Base-by-base conservation (phyloP, 2,797 vertebrate species). In the Sebastes trivittatus region DNA sequence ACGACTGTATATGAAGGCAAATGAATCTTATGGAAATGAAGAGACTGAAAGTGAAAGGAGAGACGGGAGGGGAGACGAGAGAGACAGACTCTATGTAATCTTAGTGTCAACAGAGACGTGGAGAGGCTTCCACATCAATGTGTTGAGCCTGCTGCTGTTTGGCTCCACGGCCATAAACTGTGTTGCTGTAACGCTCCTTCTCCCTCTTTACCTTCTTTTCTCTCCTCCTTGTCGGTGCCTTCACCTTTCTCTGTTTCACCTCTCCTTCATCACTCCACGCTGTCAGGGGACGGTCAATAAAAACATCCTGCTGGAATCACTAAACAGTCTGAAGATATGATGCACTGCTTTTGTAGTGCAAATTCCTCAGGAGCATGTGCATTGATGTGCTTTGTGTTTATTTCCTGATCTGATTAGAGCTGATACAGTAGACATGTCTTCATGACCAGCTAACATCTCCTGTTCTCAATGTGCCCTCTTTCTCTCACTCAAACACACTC, bases 41-140 rank as follows among this genome's bases (percentile, higher is more conserved):
- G 11, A 30, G 49, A 54, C 11, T 20, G 42, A 64, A 20, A 20
- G 59, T 54, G 23, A 72, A 56, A 25, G 8, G 16, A 32, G 20
- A 58, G 34, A 54, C 0, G 2, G 18, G 5, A 58, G 56, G 5
- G 25, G 49, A 23, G 38, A 4, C 4, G 49, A 52, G 8, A 18
- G 38, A 38, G 58, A 73, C 13, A 61, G 49, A 74, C 7, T 34
- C 55, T 10, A 27, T 75, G 29, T 74, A 55, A 72, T 76, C 38
- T 67, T 29, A 78, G 77, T 6, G 32, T 46, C 36, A 69, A 70
- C 46, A 67, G 22, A 81, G 74, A 80, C 30, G 49, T 72, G 38
- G 54, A 77, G 75, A 69, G 54, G 38, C 67, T 68, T 82, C 65
- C 32, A 62, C 81, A 84, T 87, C 78, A 32, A 77, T 74, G 75